These are phyloP conservation scores for Poecile montanus DNA, from an alignment of 2,797 vertebrate species.

Conservation along the genomic window DNA sequence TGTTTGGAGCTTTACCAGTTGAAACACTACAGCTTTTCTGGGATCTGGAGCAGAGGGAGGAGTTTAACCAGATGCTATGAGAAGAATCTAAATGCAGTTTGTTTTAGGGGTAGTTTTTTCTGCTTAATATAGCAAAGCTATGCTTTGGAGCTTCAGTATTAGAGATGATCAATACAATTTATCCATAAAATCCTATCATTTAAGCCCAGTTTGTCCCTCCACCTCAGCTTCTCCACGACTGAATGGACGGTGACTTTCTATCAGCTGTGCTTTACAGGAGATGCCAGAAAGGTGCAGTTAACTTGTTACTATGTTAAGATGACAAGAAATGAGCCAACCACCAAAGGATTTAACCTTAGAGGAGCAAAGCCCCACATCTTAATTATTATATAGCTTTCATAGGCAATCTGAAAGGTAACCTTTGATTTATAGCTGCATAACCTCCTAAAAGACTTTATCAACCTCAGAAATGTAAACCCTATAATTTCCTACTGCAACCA, in stretches of 20 bases:
- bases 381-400: constrained; percentile 22
- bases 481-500: constrained; percentile 30
- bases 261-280: neutral
- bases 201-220: neutral
- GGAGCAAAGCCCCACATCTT: neutral
- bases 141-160: neutral
- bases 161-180: neutral
- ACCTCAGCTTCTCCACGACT: neutral
- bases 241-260: neutral
- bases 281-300: neutral
- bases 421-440: constrained; percentile 65
- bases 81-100: neutral
- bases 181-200: neutral
- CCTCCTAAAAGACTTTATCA: constrained; percentile 4
- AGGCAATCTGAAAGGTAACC: constrained; percentile 50
- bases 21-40: neutral
- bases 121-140: neutral
- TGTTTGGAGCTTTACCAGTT: neutral
- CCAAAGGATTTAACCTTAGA: neutral
- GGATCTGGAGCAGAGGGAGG: neutral
- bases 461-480: constrained; percentile 36
- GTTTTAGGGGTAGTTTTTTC: neutral
- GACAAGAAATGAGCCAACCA: neutral
- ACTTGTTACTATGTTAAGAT: neutral
- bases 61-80: neutral